phyloP scores from a whole-genome alignment of 2,797 vertebrate genomes.

The Manis crassicaudata region DNA sequence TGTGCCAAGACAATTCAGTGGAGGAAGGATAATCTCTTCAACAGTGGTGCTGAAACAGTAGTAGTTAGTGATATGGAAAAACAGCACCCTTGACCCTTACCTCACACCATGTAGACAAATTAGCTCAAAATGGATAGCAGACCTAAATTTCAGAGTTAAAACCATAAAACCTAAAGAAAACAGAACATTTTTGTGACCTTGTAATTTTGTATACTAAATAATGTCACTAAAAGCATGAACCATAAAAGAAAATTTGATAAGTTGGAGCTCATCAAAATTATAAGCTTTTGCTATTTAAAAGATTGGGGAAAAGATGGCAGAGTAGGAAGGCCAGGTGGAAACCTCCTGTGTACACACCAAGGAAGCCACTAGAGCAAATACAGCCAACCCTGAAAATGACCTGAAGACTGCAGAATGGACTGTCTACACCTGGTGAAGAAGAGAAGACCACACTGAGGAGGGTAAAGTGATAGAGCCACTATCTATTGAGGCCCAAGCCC shows the following conservation, averaged over 20 bases:
- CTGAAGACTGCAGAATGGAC: too few species aligned
- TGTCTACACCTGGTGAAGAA: too few species aligned
- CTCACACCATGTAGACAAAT: neutral
- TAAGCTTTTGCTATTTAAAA: neutral
- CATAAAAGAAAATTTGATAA: slow-evolving; percentile 15
- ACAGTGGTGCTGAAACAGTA: neutral
- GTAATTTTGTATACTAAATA: neutral
- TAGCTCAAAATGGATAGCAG: neutral
- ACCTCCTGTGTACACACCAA: too few species aligned
- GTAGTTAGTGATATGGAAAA: neutral
- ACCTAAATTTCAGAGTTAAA: neutral
- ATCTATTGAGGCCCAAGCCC: too few species aligned
- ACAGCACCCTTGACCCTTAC: neutral
- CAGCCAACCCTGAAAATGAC: too few species aligned
- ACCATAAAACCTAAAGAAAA: neutral
- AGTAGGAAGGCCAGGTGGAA: too few species aligned
- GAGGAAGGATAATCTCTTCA: neutral
- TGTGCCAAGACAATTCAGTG: neutral
- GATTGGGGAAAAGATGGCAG: too few species aligned
- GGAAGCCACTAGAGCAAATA: too few species aligned
- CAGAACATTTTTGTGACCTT: neutral
- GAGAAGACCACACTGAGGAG: too few species aligned
- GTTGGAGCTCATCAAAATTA: slow-evolving; percentile 17
- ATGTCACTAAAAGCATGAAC: neutral
- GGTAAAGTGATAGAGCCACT: too few species aligned